phyloP scores from a whole-genome alignment of 2,797 vertebrate species.

The Macropodus opercularis region DNA sequence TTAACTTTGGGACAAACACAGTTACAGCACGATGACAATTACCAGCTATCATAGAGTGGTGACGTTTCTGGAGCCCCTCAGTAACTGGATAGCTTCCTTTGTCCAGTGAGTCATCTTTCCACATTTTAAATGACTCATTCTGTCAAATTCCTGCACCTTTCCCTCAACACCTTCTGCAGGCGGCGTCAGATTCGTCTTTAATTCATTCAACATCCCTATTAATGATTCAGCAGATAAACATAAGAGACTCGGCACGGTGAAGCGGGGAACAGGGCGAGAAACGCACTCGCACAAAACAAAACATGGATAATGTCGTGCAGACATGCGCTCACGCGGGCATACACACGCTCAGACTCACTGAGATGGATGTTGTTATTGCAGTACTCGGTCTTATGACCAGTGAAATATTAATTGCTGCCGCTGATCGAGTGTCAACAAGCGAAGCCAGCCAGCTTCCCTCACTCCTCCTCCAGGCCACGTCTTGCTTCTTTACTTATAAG shows the following conservation, averaged over 20 bases:
- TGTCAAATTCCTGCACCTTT: conserved; percentile 28
- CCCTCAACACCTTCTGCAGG: conserved; percentile 35
- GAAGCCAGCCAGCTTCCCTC: conserved; percentile 35
- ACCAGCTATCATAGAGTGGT: not conserved
- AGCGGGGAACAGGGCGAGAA: conserved; percentile 1
- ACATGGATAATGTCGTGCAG: conserved; percentile 1
- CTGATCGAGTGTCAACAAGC: conserved; percentile 69
- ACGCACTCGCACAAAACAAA: conserved; percentile 10
- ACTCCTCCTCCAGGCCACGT: conserved; percentile 23
- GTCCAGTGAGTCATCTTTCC: conserved; percentile 5
- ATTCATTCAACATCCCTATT: conserved; percentile 40
- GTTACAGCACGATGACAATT: not conserved
- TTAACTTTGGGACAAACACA: not conserved
- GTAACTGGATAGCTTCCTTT: conserved; percentile 32
- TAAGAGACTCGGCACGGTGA: conserved; percentile 2
- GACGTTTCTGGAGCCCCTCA: conserved; percentile 4
- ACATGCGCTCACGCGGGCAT: not conserved
- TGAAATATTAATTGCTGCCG: conserved; percentile 78
- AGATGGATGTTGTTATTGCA: conserved; percentile 24
- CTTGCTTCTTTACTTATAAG: conserved; percentile 49
- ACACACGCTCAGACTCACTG: not conserved
- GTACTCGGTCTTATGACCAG: conserved; percentile 52
- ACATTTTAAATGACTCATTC: conserved; percentile 22
- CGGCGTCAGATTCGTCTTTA: conserved; percentile 28
- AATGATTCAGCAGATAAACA: conserved; percentile 63